Base-by-base conservation (phyloP, 2,113 vertebrate genomes). In the Melierax canorus region DNA sequence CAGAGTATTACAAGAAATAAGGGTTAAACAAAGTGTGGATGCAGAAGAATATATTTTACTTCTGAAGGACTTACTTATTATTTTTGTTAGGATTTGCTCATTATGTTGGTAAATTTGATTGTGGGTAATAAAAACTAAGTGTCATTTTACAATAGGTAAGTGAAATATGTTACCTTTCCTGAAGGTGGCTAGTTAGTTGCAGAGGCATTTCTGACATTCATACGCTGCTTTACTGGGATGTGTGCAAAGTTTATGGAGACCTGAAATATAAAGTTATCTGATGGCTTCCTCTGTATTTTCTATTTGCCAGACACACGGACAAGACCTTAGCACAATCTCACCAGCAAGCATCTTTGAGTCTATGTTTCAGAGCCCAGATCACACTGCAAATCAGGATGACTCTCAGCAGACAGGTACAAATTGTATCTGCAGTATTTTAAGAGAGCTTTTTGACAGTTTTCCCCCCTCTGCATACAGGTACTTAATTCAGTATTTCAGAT, bases 351-450 rank as follows among this genome's bases (percentile, higher is more conserved):
- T 99, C 95, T 99, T 99, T 82, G 99, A 99, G 97, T 99, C 99
- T 16, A 99, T 99, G 98, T 99, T 99, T 97, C 99, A 99, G 98
- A 99, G 98, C 98, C 98, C 99, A 53, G 99, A 99, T 88, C 99
- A 98, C 66, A 97, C 98, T 26, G 94, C 98, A 62, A 98, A 98
- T 95, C 98, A 98, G 94, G 99, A 99, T 27, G 99, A 99, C 59
- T 96, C 98, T 72, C 98, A 98, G 86, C 98, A 98, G 77, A 98
- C 97, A 96, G 99, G 99, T 99, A 97, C 82, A 21, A 6, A 4
- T 53, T 55, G 6, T 34, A 51, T 78, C 56, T 45, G 11, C 16
- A 0, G 13, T 88, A 8, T 66, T 74, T 1, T 23, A 6, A 24
- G 62, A 30, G 34, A 22, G 22, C 9, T 55, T 62, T 46, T 13